Base-by-base conservation (phyloP, 2,797 vertebrate species). In the Artibeus lituratus region DNA sequence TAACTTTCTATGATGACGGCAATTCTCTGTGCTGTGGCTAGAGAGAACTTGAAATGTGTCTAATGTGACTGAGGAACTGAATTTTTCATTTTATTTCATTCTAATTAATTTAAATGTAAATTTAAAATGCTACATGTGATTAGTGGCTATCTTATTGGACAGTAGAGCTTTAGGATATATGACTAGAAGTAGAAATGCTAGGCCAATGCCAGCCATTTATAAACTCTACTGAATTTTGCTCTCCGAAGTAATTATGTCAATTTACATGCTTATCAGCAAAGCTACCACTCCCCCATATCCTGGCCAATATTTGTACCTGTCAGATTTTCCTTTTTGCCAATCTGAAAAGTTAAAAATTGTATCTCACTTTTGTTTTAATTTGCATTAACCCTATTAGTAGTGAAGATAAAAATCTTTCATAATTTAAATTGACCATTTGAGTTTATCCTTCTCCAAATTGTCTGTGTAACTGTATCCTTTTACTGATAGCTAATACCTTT, bases 61-160 rank as follows among this genome's bases (percentile, higher is more conserved):
- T 84, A 47, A 26, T 18, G 12, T 90, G 62, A 49, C 15, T 42
- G 9, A 86, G 11, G 19, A 91, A 93, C 15, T 78, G 14, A 72
- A 22, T 37, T 90, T 87, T 94, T 77, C 44, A 53, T 70, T 90
- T 76, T 83, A 19, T 67, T 83, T 44, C 44, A 62, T n/a, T 62
- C 3, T 80, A 90, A 90, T 57, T 87, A 78, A 91, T 65, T 78
- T 90, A 67, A 62, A 70, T 93, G 22, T 70, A 77, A 83, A 83
- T 26, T 85, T 51, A 73, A 77, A 77, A 19, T 47, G 39, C 39
- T 57, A 5, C n/a, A 22, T 42, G 18, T 83, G 70, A 83, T 16
- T 65, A 9, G 1, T 74, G 15, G 21, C 21, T 77, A 74, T 47
- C 65, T 59, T 19, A 73, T 0, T 42, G 24, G 6, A 72, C 3